These are phyloP conservation scores for Tachina fera DNA, from an alignment of 2,888 invertebrate genomes.

Conservation along the genomic window DNA sequence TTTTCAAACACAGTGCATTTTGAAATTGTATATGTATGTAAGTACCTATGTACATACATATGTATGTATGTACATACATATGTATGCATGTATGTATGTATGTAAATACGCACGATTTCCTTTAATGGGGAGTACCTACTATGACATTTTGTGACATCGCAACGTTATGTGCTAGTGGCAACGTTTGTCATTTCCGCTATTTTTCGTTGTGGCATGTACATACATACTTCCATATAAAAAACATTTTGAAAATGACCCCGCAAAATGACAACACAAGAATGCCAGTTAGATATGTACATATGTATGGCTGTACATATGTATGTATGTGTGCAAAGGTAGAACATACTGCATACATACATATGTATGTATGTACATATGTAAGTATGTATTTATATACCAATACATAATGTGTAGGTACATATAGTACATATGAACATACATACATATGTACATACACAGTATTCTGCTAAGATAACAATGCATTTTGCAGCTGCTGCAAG, in stretches of 20 bases:
- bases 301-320: not conserved
- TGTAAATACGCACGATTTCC: not conserved
- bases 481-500: slow-evolving; percentile 78
- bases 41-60: not conserved
- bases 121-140: too few species aligned
- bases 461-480: slow-evolving; percentile 23
- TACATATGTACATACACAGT: not conserved
- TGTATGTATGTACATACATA: too few species aligned
- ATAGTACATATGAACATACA: not conserved
- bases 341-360: not conserved
- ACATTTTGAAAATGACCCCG: too few species aligned
- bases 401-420: not conserved
- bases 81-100: too few species aligned
- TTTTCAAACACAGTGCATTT: slow-evolving; percentile 18
- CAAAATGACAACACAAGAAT: too few species aligned
- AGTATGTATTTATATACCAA: not conserved
- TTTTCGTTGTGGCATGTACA: too few species aligned
- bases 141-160: too few species aligned
- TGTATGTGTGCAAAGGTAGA: not conserved
- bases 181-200: too few species aligned
- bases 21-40: not conserved
- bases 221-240: too few species aligned
- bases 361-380: not conserved
- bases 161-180: too few species aligned
- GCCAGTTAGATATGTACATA: slow-evolving; percentile 34